Percentiles rank a stretch among this genome's conserved stretches.
These are phyloP conservation scores for Ciconia boyciana DNA, from an alignment of 2,113 vertebrate genomes.

Conservation along the genomic window DNA sequence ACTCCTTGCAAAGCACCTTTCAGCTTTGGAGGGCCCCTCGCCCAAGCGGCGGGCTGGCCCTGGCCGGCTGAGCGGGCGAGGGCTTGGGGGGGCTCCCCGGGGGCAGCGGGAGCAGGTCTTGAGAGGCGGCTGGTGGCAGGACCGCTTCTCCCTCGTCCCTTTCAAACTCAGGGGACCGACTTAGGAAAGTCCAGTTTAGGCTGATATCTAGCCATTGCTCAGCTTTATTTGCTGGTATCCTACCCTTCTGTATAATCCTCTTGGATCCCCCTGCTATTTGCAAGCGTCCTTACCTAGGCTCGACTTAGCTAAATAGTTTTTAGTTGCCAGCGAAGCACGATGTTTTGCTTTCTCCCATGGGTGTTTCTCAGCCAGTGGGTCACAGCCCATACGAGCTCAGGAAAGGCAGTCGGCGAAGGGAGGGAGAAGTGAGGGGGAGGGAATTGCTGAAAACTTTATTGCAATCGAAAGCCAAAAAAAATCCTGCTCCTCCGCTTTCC, in stretches of 20 bases:
- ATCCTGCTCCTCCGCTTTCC: slow-evolving; percentile 34
- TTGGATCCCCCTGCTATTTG: not conserved
- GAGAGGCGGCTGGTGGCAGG: not conserved
- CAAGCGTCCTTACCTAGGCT: not conserved
- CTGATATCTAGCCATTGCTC: not conserved
- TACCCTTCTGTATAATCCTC: not conserved
- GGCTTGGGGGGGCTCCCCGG: not conserved
- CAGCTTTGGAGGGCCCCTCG: not conserved
- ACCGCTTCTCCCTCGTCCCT: not conserved
- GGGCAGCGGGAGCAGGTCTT: not conserved
- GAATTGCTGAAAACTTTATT: slow-evolving; percentile 12
- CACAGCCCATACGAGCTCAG: not conserved
- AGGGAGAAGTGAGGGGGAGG: not conserved
- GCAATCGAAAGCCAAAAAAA: not conserved
- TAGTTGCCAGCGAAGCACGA: rapidly evolving
- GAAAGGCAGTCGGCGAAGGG: not conserved
- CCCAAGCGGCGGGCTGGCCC: rapidly evolving
- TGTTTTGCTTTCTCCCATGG: not conserved
- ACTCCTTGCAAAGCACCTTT: not conserved
- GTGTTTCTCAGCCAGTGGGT: not conserved
- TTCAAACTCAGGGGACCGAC: not conserved
- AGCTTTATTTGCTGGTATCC: not conserved
- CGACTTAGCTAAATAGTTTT: rapidly evolving
- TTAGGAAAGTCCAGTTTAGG: not conserved
- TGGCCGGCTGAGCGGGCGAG: rapidly evolving